A percentile compares a stretch with the other conserved stretches of the same genome.
phyloP scores from a whole-genome alignment of 2,797 vertebrate genomes.

The Gadopsis marmoratus region DNA sequence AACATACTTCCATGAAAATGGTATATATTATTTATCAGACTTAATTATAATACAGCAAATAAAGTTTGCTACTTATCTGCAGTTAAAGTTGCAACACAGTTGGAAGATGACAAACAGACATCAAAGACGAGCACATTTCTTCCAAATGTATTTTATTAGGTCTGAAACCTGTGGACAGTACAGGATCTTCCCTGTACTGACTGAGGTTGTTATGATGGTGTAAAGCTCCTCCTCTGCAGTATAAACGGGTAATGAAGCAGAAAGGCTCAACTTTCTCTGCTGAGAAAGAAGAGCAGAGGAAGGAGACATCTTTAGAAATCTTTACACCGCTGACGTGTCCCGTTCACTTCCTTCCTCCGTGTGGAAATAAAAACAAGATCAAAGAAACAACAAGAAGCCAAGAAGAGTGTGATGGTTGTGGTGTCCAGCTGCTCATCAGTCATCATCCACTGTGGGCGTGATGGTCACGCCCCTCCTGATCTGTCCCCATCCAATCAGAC shows the following conservation, averaged over 20 bases:
- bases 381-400: slow-evolving; percentile 21
- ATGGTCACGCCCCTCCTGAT: slow-evolving; percentile 99
- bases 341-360: slow-evolving; percentile 6
- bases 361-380: slow-evolving; percentile 24
- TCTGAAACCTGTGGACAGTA: slow-evolving; percentile 60
- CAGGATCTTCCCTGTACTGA: slow-evolving; percentile 43
- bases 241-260: background rate
- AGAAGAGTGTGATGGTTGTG: slow-evolving; percentile 55
- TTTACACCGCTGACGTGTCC: slow-evolving; percentile 15
- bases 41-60: too few species aligned
- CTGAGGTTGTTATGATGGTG: background rate
- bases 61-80: background rate
- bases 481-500: slow-evolving; percentile 99
- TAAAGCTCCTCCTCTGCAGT: slow-evolving; percentile 33
- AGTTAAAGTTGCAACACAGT: background rate
- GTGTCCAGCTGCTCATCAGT: slow-evolving; percentile 83
- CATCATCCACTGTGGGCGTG: slow-evolving; percentile 97
- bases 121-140: slow-evolving; percentile 40
- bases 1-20: too few species aligned
- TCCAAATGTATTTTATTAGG: slow-evolving; percentile 82
- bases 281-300: slow-evolving; percentile 29
- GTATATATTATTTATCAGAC: too few species aligned
- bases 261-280: background rate
- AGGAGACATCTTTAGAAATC: slow-evolving; percentile 32
- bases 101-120: background rate